Conservation (phyloP, 2,797 vertebrate genomes). For the Darevskia nairensis region DNA sequence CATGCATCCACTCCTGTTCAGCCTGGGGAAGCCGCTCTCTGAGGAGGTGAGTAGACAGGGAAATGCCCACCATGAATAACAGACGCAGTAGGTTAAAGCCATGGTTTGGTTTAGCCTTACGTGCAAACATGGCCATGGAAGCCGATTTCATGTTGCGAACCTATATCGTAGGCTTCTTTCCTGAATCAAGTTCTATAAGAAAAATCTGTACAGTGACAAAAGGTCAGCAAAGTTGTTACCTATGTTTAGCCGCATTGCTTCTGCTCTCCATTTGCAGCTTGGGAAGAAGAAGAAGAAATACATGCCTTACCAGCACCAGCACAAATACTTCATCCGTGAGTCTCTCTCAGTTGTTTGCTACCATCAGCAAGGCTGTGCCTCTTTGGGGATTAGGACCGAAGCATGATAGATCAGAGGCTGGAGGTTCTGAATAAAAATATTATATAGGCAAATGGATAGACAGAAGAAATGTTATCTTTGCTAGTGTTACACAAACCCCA, state of each 20-base stretch:
- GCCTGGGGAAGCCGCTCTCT: constrained; percentile 77
- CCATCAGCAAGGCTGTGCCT: neutral
- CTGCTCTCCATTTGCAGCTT: constrained; percentile 65
- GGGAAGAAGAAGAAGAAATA: constrained; percentile 79
- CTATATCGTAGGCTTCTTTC: neutral
- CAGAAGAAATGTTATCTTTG: neutral
- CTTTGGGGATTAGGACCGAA: neutral
- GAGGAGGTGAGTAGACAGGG: constrained; percentile 70
- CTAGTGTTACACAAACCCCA: too few species aligned
- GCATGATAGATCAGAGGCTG: too few species aligned
- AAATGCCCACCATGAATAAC: neutral
- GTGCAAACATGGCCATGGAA: neutral
- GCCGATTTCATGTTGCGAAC: neutral
- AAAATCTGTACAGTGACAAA: neutral
- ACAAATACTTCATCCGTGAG: constrained; percentile 81
- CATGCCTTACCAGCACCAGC: constrained; percentile 80
- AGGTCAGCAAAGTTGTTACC: neutral
- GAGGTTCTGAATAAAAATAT: neutral
- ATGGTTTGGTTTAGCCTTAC: neutral
- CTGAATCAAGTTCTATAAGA: neutral
- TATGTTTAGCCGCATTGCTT: neutral
- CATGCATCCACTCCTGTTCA: constrained; percentile 78
- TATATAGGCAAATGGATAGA: neutral
- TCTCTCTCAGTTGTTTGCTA: constrained; percentile 21
- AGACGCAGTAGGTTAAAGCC: neutral